Conservation (phyloP, 2,797 vertebrate genomes). For the Psittacula derbiana region DNA sequence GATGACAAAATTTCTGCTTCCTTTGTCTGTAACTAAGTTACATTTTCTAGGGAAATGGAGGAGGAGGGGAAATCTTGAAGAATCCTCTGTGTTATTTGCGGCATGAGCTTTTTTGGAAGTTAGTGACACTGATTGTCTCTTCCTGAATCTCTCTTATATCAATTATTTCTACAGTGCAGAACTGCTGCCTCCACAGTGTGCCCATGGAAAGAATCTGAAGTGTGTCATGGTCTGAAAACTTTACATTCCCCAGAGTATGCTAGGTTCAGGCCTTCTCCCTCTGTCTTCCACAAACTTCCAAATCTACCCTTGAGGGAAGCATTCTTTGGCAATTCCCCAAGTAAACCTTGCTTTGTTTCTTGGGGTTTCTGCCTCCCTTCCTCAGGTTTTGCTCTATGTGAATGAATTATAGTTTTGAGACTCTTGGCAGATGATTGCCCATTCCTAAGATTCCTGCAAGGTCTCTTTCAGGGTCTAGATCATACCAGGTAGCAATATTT, state of each 20-base stretch:
- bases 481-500: neutral
- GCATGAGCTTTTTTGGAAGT: neutral
- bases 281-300: neutral
- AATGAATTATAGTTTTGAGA: neutral
- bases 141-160: neutral
- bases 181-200: neutral
- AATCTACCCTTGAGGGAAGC: neutral
- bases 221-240: neutral
- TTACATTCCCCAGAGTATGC: neutral
- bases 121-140: neutral
- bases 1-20: neutral
- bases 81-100: neutral
- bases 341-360: slow-evolving; percentile 18
- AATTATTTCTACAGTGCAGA: neutral
- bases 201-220: neutral
- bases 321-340: slow-evolving; percentile 7
- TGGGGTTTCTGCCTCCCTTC: neutral
- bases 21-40: neutral
- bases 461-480: neutral
- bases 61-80: neutral
- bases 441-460: neutral
- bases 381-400: neutral
- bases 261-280: neutral
- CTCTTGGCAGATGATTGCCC: neutral
- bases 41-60: neutral